These are phyloP conservation scores for Ageneiosus marmoratus DNA, from an alignment of 2,113 vertebrate species.

Conservation along the genomic window DNA sequence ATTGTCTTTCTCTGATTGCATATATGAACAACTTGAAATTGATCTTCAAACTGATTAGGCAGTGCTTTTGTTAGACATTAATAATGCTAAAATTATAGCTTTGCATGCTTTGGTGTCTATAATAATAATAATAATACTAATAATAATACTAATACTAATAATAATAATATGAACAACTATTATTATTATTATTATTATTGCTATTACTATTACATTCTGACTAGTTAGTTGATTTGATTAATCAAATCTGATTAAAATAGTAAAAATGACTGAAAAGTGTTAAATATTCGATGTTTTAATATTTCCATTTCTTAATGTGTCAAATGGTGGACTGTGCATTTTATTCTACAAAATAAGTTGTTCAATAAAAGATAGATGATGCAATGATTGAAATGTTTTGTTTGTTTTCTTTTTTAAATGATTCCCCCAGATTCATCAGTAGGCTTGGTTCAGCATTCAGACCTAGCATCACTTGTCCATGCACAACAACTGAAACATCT, in stretches of 20 bases:
- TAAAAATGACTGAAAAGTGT: background rate
- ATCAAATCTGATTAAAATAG: background rate
- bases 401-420: background rate
- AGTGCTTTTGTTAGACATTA: background rate
- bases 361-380: background rate
- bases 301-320: conserved; percentile 5
- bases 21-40: background rate
- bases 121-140: background rate
- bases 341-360: background rate
- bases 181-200: no score
- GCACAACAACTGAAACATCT: background rate
- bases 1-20: background rate
- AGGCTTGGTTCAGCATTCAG: no score
- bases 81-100: background rate
- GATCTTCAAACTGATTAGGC: background rate
- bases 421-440: no score
- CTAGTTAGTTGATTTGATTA: background rate
- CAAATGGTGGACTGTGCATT: background rate
- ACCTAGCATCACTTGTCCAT: background rate
- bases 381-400: background rate
- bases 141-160: no score
- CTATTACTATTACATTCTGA: background rate
- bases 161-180: no score
- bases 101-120: conserved; percentile 29
- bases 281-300: background rate